Conservation (phyloP, 2,113 vertebrate genomes). For the Indicator indicator region DNA sequence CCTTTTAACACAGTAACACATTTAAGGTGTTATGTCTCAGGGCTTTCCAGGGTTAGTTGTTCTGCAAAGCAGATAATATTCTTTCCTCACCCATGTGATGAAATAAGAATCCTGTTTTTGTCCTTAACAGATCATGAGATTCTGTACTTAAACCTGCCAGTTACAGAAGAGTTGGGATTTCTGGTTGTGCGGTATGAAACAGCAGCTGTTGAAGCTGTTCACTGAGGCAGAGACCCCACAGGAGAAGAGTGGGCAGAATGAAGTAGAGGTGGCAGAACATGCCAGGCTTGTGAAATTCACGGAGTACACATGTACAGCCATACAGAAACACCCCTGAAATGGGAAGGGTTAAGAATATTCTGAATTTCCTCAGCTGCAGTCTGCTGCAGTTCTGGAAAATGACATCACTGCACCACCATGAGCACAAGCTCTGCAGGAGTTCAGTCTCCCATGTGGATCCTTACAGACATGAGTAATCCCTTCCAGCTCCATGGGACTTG, state of each 20-base stretch:
- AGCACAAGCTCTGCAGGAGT: neutral
- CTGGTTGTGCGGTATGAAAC: neutral
- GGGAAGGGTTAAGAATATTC: neutral
- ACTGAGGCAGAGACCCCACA: neutral
- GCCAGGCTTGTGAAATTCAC: neutral
- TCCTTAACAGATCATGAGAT: neutral
- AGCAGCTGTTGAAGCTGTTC: neutral
- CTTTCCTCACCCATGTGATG: rapidly evolving
- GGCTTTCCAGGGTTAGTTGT: rapidly evolving
- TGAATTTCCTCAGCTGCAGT: slow-evolving; percentile 14
- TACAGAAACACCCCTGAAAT: neutral
- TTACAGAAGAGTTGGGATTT: neutral
- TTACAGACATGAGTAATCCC: neutral
- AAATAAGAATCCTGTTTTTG: neutral
- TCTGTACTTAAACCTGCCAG: neutral
- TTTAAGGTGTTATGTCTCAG: neutral
- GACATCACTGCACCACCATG: slow-evolving; percentile 16
- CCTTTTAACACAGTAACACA: neutral
- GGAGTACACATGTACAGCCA: rapidly evolving
- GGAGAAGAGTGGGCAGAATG: neutral
- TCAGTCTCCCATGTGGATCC: neutral
- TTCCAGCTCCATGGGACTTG: rapidly evolving
- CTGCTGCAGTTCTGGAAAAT: slow-evolving; percentile 38
- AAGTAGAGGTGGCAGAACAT: neutral
- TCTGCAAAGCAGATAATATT: neutral